Evolutionary conservation across 2,888 invertebrate species (phyloP).

Genomic region (Microplitis deprimator): DNA sequence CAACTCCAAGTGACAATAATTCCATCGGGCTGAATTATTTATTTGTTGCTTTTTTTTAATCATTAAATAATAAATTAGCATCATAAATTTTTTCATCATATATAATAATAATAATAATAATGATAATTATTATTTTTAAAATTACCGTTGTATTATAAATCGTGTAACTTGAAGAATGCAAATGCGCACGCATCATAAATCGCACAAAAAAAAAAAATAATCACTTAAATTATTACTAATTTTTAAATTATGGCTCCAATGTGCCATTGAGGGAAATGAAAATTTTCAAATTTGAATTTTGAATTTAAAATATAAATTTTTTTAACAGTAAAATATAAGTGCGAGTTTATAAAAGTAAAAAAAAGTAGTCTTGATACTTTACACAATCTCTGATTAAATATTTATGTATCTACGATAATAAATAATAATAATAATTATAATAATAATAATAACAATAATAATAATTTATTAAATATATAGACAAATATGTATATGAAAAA

Average conservation of each 20-base stretch:
- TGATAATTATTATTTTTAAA: too few species aligned
- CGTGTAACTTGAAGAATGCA: conserved; percentile 26
- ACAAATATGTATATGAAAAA: conserved; percentile 4
- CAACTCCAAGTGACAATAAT: conserved; percentile 55
- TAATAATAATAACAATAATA: conserved; percentile 13
- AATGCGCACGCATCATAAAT: conserved; percentile 22
- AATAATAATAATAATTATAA: conserved; percentile 5
- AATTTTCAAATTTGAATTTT: neutral
- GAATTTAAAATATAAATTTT: neutral
- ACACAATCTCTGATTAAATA: conserved; percentile 44
- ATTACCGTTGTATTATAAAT: conserved; percentile 34
- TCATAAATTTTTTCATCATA: neutral
- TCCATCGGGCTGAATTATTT: conserved; percentile 52
- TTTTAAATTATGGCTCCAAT: too few species aligned
- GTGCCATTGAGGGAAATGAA: neutral
- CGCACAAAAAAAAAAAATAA: conserved; percentile 25
- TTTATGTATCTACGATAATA: conserved; percentile 57
- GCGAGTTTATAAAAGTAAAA: neutral
- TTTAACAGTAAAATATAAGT: conserved; percentile 1
- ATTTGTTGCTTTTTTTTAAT: conserved; percentile 19
- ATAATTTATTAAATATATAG: conserved; percentile 12
- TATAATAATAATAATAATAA: too few species aligned
- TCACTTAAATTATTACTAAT: too few species aligned
- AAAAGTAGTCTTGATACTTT: neutral
- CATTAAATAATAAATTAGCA: conserved; percentile 11